phyloP scores from a whole-genome alignment of 2,113 vertebrate species.

The Oryzias javanicus region DNA sequence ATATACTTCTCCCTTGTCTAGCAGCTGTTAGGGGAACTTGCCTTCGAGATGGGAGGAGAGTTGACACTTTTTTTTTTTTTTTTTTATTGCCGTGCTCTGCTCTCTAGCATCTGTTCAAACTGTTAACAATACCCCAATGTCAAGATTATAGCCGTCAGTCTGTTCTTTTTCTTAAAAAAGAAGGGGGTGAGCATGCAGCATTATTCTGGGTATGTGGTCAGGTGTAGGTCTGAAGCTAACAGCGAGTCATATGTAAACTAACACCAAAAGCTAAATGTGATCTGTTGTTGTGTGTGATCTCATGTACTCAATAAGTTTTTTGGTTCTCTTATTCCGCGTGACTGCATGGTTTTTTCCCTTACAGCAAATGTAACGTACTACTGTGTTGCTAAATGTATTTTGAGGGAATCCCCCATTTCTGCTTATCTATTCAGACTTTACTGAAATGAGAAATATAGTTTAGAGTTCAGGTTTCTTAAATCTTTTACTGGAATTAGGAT shows the following conservation, averaged over 20 bases:
- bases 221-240: conserved; percentile 50
- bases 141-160: background rate
- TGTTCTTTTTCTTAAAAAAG: background rate
- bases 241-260: conserved; percentile 46
- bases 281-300: conserved; percentile 34
- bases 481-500: too few species aligned
- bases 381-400: conserved; percentile 7
- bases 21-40: background rate
- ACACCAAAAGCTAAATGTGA: conserved; percentile 58
- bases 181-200: background rate
- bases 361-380: conserved; percentile 39
- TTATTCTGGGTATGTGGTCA: conserved; percentile 10
- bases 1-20: conserved; percentile 43
- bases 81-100: conserved; percentile 31
- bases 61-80: conserved; percentile 17
- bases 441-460: background rate
- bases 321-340: conserved; percentile 24
- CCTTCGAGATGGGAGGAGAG: background rate
- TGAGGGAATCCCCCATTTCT: conserved; percentile 11
- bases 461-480: too few species aligned
- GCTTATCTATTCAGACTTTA: conserved; percentile 23
- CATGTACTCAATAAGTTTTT: conserved; percentile 47
- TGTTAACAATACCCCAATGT: background rate
- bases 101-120: conserved; percentile 2
- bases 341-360: conserved; percentile 6